Base-by-base conservation (phyloP, 2,797 vertebrate genomes). In the Telmatherina bonti region DNA sequence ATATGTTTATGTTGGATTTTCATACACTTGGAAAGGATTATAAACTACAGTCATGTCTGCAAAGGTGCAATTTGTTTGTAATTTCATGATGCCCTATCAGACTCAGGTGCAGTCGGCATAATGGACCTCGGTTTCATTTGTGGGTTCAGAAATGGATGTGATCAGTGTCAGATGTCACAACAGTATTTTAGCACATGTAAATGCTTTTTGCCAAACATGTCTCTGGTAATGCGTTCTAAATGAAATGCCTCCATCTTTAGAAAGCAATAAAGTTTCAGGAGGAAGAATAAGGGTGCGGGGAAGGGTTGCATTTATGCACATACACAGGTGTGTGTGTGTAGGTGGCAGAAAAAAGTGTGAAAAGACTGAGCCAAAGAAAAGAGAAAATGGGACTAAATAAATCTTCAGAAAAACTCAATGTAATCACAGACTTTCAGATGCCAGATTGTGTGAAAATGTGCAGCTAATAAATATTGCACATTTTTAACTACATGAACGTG, bases 161-260 rank as follows among this genome's bases (percentile, higher is more conserved):
- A 68, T 77, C 16, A 43, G 7, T 31, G 60, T 49, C 59, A 65
- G 56, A 62, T 70, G 38, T 83, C 45, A 62, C 30, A 49, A 20
- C 24, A 49, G 9, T 18, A 20, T 26, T 8, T 22, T 26, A 62
- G 11, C 51, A 55, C 38, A 64, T 29, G 58, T 57, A 64, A 67
- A 47, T 53, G 20, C 8, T 9, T 27, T 2, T 41, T n/a, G 53
- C 27, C 51, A 12, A 43, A 35, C 11, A 45, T 20, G 24, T 2
- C 24, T 41, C 38, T 38, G 26, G 57, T 33, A 24, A 24, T 0
- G 35, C 30, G 33, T 24, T 60, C 15, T 12, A 41, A 27, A 36
- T 64, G 60, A 69, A 56, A 60, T 20, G 58, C 33, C 36, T 16
- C 7, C 16, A 20, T 27, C 5, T 51, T 15, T 41, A 51, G 36